Base-by-base conservation (phyloP, 2,888 invertebrate genomes). In the Orthosia incerta region DNA sequence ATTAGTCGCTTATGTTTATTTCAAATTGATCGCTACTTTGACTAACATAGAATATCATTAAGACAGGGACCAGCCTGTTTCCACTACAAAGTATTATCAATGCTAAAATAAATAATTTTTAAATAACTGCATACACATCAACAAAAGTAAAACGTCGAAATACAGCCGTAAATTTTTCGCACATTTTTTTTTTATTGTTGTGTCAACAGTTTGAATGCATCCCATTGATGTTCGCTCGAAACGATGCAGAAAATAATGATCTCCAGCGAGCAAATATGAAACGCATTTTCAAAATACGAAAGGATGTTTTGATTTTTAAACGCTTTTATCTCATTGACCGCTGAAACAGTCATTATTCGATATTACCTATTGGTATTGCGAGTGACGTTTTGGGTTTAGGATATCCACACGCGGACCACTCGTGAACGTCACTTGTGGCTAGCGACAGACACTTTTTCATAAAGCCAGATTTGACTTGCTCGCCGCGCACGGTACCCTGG, bases 31-130 rank as follows among this genome's bases (percentile, higher is more conserved):
- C 77, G 81, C 89, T 90, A 90, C 88, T 74, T 83, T 83, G 86
- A 86, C 87, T 89, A 88, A 88, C 85, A 88, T 91, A 92, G 90
- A 92, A 92, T 93, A 93, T 93, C 90, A 90, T 89, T 88, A 88
- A 89, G 84, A 91, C 93, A 94, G 94, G 95, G 91, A 93, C 95
- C 95, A 95, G 95, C 95, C 95, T 93, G 95, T 85, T 88, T 89
- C 80, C 84, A 87, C 91, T 92, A 93, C 89, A 90, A 92, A 77
- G 66, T 79, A 82, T 76, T 76, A 79, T 75, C 76, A 77, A 79
- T 79, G 73, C 82, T 80, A 74, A 82, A 83, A 79, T 80, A 79
- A 77, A 71, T 64, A 63, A 66, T 83, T 76, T 71, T 65, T 77
- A 72, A 72, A 74, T 68, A 73, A 79, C 76, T 67, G 65, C 67